Evolutionary conservation across 2,888 invertebrate genomes (phyloP), one percentile per base, ranked within the genome.

Genomic region (Euproctis similis): DNA sequence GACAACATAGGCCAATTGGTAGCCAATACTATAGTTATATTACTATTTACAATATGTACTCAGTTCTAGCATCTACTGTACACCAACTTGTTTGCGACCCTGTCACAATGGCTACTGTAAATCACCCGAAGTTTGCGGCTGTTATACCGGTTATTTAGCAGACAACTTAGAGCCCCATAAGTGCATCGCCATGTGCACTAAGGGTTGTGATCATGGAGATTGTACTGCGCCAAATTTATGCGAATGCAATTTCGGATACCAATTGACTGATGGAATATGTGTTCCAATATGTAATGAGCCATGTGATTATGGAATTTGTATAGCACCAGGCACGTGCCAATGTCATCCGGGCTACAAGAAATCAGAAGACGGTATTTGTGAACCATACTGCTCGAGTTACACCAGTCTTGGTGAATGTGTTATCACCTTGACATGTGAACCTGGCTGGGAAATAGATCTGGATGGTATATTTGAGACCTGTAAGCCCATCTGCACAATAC

Each of bases 301-400:
- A 8, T 87, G 87, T 24, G 43, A 55, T 1, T 84, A 87, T 46
- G 85, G 85, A 2, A 48, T 41, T 1, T 87, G 87, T 39, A 52
- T 73, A 0, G 76, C 73, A 1, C 86, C 87, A 1, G 70, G 85
- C 24, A 66, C 59, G 0, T 87, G 86, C 35, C 43, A 70, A 32
- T 87, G 87, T 40, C 54, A 69, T 7, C 46, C 59, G 40, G 53
- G 50, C 8, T 31, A 27, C 18, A 26, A 19, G 22, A 52, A 47
- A 36, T 44, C 48, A 7, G 51, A 47, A 4, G 24, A 28, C 2
- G 52, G 55, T 21, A 33, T 27, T 1, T 67, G 66, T 14, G 31
- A 46, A 6, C 9, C 20, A 1, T 27, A 21, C 14, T 52, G 49
- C 18, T 20, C 27, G 1, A 26, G 38, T 19, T 44, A 38, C 9